Evolutionary conservation across 2,797 vertebrate genomes (phyloP).

Genomic region (Denticeps clupeoides): DNA sequence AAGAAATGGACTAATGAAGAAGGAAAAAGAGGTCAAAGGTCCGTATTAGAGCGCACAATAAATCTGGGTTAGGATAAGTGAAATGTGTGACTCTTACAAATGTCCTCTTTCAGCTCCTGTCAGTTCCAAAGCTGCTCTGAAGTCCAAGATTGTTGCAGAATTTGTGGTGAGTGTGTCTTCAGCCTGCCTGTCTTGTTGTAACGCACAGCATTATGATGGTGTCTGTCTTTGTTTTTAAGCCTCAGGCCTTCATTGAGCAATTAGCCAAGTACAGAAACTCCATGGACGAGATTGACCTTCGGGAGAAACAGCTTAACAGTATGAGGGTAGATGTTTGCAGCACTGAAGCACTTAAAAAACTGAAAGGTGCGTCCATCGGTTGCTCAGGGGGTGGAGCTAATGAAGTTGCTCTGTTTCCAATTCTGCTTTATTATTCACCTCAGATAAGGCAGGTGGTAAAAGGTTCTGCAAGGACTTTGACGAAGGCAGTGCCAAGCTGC

Average conservation of each 20-base stretch:
- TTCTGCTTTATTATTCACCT: no score
- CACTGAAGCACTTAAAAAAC: conserved; percentile 80
- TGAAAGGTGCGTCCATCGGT: conserved; percentile 75
- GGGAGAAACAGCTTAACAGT: conserved; percentile 87
- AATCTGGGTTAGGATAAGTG: background rate
- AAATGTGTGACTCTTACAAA: background rate
- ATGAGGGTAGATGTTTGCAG: conserved; percentile 96
- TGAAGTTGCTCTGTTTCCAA: background rate
- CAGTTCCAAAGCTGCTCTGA: conserved; percentile 75
- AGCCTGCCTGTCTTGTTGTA: conserved; percentile 38
- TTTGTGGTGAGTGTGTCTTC: conserved; percentile 77
- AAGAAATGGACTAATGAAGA: conserved; percentile 69
- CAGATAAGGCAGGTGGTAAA: conserved; percentile 95
- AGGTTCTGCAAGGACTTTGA: conserved; percentile 97
- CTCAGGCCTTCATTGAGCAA: conserved; percentile 80
- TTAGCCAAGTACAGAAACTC: conserved; percentile 74
- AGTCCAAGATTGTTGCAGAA: conserved; percentile 92
- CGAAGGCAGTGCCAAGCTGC: conserved; percentile 85
- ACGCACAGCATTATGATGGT: background rate
- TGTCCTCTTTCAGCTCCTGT: conserved; percentile 58
- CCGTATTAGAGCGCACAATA: background rate
- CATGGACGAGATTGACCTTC: conserved; percentile 78
- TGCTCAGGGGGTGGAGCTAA: background rate
- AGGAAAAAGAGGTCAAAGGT: conserved; percentile 48
- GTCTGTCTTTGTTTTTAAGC: conserved; percentile 48